phyloP scores from a whole-genome alignment of 2,113 vertebrate species.

The Athene cunicularia region DNA sequence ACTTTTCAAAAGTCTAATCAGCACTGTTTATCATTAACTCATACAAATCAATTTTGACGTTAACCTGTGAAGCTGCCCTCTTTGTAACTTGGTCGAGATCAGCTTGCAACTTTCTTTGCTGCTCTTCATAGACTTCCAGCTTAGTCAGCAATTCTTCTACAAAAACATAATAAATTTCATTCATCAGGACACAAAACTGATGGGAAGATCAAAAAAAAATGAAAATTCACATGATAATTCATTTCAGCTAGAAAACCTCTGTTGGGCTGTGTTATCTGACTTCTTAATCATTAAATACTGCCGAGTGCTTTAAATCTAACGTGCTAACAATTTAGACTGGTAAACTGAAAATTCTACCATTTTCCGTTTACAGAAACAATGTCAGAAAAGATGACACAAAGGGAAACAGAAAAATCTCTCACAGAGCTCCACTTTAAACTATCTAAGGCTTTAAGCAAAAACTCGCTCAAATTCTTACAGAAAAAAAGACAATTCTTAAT shows the following conservation, averaged over 20 bases:
- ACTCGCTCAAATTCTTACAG: background rate
- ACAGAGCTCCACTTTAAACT: background rate
- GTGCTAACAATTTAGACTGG: background rate
- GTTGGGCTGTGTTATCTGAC: background rate
- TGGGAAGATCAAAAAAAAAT: background rate
- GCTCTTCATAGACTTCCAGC: constrained; percentile 88
- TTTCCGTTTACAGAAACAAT: background rate
- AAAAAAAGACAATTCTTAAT: background rate
- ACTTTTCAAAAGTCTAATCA: background rate
- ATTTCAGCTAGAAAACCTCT: background rate
- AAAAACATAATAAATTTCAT: background rate
- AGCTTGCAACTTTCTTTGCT: constrained; percentile 87
- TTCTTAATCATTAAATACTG: background rate
- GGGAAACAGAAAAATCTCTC: background rate
- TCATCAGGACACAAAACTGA: background rate
- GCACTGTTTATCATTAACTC: background rate
- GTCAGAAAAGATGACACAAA: background rate
- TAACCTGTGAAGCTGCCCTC: constrained; percentile 88
- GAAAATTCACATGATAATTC: background rate
- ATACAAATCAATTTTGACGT: background rate
- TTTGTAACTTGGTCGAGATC: constrained; percentile 92
- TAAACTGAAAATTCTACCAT: background rate
- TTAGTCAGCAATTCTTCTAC: constrained; percentile 84
- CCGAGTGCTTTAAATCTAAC: background rate
- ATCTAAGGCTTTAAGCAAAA: background rate